Evolutionary conservation across 2,113 vertebrate genomes (phyloP), one percentile per base, ranked within the genome.

Genomic region (Calidris pugnax): DNA sequence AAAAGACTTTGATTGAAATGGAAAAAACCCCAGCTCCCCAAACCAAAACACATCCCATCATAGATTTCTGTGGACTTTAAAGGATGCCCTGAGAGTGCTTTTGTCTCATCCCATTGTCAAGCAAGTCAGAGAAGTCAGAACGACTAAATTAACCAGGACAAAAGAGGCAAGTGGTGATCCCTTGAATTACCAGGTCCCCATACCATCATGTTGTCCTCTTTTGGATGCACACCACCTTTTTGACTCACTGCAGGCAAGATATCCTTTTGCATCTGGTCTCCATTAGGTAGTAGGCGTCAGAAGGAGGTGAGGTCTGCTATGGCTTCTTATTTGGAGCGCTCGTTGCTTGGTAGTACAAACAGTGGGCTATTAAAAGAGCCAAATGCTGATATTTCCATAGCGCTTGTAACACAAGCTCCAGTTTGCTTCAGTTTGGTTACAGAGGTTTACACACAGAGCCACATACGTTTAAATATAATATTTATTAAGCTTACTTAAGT

Each of bases 331-430:
- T 97, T 95, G 89, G 77, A 85, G 71, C 0, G 4, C 62, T 75
- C 57, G 94, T 97, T 97, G 92, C 97, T 91, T 91, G 89, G 95
- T 93, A 94, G 85, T 91, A 73, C 94, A 97, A 97, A 95, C 92
- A 96, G 66, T 22, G 57, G 87, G 69, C 62, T 95, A 43, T 91
- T 85, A 93, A 82, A 87, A 82, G 88, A 95, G 92, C 77, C 96
- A 82, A 93, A 92, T 55, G 89, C 80, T 96, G 95, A 51, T 92
- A 91, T 95, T 97, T 97, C 95, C 95, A 92, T 57, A 57, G 62
- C 0, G 4, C 66, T 79, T 33, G 77, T 85, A 97, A 96, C 86
- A 85, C 78, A 85, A 97, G 69, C 89, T 82, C 55, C 86, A 55
- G 53, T 93, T 96, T 32, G 57, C 89, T 87, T 78, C 95, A 19